Conservation (phyloP, 2,113 vertebrate genomes). For the Suncus etruscus region DNA sequence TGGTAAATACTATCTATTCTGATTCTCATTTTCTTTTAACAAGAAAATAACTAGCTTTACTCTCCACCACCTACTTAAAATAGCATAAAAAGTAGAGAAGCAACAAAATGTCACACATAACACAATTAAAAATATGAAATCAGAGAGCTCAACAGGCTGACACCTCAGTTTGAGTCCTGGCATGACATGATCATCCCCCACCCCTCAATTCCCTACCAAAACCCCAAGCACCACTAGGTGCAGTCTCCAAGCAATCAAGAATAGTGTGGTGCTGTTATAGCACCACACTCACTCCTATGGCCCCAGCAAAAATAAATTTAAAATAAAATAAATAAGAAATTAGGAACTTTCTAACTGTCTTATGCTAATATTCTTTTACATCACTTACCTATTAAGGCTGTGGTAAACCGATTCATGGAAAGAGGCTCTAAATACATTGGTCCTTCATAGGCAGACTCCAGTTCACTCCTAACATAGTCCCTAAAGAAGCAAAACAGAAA, state of each 20-base stretch:
- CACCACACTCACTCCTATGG: too few relatives aligned
- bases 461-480: constrained; percentile 97
- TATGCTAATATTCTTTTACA: background rate
- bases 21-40: constrained; percentile 47
- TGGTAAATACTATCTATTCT: too few relatives aligned
- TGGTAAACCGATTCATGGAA: constrained; percentile 98
- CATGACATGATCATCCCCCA: too few relatives aligned
- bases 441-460: constrained; percentile 97
- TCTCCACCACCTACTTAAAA: constrained; percentile 41
- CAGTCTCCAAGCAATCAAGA: too few relatives aligned
- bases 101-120: background rate
- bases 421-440: constrained; percentile 97
- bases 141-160: too few relatives aligned
- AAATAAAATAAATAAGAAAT: background rate
- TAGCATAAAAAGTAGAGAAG: constrained; percentile 23
- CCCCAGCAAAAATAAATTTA: too few relatives aligned
- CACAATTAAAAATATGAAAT: background rate
- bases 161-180: too few relatives aligned
- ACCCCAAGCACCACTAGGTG: too few relatives aligned
- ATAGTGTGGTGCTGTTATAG: too few relatives aligned
- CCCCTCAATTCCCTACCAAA: too few relatives aligned
- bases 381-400: constrained; percentile 95
- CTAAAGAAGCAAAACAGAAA: constrained; percentile 85
- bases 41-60: constrained; percentile 50
- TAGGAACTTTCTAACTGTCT: background rate